phyloP scores from a whole-genome alignment of 2,797 vertebrate species.

The Echiichthys vipera region DNA sequence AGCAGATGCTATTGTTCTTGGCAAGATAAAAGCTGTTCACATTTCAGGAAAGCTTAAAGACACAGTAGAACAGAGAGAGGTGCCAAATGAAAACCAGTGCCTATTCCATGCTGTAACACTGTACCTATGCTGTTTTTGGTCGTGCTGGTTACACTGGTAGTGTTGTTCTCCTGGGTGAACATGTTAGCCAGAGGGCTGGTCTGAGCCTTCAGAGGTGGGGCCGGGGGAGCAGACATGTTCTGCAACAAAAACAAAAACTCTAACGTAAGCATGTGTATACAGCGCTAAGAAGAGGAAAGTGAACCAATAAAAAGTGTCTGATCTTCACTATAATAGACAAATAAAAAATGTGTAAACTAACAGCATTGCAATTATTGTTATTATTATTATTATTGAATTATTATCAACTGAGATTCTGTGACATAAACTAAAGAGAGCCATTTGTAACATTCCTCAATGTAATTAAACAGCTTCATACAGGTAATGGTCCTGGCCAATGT shows the following conservation, averaged over 20 bases:
- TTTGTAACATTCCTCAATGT: neutral
- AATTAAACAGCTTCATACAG: neutral
- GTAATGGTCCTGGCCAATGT: neutral
- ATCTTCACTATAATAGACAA: neutral
- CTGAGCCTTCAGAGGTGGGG: slow-evolving; percentile 81
- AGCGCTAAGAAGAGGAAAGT: neutral
- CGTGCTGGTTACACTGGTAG: neutral
- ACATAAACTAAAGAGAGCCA: neutral
- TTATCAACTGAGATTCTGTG: neutral
- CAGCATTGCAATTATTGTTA: too few species aligned
- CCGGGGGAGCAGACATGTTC: slow-evolving; percentile 75
- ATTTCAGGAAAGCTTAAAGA: neutral
- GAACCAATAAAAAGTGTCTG: too few species aligned
- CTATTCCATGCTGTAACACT: neutral
- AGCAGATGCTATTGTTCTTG: neutral
- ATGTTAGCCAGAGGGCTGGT: slow-evolving; percentile 92
- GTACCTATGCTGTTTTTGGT: slow-evolving; percentile 62
- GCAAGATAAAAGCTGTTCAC: neutral
- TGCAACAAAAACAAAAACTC: slow-evolving; percentile 49
- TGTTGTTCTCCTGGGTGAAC: slow-evolving; percentile 84
- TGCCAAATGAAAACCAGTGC: neutral
- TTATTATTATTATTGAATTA: too few species aligned
- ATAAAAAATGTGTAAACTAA: neutral
- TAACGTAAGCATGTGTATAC: neutral
- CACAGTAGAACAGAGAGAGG: neutral